Evolutionary conservation across 64 coral and sea anemone genomes (phyloP).

Genomic region (Stylophora pistillata): DNA sequence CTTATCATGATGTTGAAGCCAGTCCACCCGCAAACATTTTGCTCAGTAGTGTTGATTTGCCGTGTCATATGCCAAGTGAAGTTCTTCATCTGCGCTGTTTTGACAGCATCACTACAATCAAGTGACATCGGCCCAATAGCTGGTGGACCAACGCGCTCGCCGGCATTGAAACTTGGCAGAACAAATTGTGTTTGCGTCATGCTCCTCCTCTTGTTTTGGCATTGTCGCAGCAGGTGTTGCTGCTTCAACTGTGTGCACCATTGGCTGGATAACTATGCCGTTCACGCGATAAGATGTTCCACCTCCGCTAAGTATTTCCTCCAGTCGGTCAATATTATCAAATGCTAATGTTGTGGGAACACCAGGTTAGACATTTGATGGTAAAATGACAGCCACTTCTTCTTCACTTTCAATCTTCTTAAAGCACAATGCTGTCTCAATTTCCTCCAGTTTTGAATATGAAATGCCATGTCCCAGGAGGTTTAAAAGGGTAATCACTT

Average conservation of each 20-base stretch:
- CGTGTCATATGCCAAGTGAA: too few species aligned
- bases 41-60: too few species aligned
- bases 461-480: slow-evolving; percentile 47
- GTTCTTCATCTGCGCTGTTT: not conserved
- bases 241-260: not conserved
- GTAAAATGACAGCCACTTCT: not conserved
- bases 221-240: too few species aligned
- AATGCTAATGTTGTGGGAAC: slow-evolving; percentile 8
- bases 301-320: not conserved
- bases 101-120: not conserved
- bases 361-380: not conserved
- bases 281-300: too few species aligned
- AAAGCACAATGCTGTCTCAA: slow-evolving; percentile 6
- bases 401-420: not conserved
- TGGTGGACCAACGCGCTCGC: slow-evolving; percentile 9
- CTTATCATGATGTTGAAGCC: slow-evolving; percentile 51
- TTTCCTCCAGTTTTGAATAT: slow-evolving; percentile 28
- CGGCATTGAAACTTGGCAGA: slow-evolving; percentile 1
- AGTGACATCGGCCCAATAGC: not conserved
- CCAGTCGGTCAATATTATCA: slow-evolving; percentile 21
- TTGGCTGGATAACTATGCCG: too few species aligned
- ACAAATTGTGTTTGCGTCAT: not conserved
- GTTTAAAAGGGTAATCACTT: slow-evolving; percentile 62
- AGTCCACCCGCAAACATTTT: slow-evolving; percentile 53
- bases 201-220: too few species aligned